A percentile compares a stretch with the other conserved stretches of the same genome.
Evolutionary conservation across 2,113 vertebrate genomes (phyloP).

Genomic region (Ptilonorhynchus violaceus): DNA sequence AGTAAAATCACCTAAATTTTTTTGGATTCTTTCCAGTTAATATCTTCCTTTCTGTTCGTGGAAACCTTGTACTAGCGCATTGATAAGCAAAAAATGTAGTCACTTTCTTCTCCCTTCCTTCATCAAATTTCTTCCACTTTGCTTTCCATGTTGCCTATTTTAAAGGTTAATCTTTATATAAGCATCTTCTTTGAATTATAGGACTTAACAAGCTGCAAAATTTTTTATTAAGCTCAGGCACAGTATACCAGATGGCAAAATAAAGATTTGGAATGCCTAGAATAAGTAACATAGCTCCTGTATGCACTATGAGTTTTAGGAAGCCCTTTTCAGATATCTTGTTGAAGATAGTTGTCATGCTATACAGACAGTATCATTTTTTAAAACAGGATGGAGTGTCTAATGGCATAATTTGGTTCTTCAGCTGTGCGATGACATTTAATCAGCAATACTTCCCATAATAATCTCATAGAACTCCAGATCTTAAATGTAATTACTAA

Average conservation of each 20-base stretch:
- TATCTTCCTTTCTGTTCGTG: not conserved
- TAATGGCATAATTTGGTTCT: slow-evolving; percentile 31
- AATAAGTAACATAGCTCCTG: slow-evolving; percentile 22
- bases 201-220: not conserved
- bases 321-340: not conserved
- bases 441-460: slow-evolving; percentile 31
- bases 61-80: not conserved
- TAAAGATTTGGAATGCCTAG: slow-evolving; percentile 17
- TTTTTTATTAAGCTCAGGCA: slow-evolving; percentile 29
- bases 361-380: not conserved
- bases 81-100: not conserved
- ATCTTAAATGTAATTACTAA: slow-evolving; percentile 23
- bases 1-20: not conserved
- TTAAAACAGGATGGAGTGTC: not conserved
- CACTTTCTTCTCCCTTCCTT: not conserved
- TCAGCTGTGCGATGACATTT: slow-evolving; percentile 47
- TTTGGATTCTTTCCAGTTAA: not conserved
- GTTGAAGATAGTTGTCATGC: slow-evolving; percentile 25
- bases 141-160: not conserved
- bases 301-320: not conserved
- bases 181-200: not conserved
- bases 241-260: slow-evolving; percentile 28
- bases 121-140: not conserved
- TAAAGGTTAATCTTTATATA: slow-evolving; percentile 51
- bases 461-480: not conserved